Evolutionary conservation across 2,888 invertebrate genomes (phyloP).

Genomic region (Melikaiella ostensackeni): DNA sequence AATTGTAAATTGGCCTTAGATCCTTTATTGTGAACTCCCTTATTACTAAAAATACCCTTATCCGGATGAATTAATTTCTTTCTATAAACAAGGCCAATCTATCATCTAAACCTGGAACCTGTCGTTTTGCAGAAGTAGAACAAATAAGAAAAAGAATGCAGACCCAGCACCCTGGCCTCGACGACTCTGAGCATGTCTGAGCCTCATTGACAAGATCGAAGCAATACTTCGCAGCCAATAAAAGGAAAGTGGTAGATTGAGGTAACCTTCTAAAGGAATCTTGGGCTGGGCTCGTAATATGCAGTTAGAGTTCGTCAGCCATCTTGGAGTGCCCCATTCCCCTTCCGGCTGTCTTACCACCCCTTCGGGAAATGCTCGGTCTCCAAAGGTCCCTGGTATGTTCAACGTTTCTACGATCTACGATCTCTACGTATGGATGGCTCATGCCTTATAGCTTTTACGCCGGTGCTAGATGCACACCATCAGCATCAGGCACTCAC

Average conservation of each 20-base stretch:
- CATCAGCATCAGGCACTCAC: conserved; percentile 43
- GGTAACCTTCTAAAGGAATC: conserved; percentile 37
- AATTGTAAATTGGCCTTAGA: too few relatives aligned
- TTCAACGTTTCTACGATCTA: conserved; percentile 23
- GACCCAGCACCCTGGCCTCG: background rate
- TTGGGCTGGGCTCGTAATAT: conserved; percentile 35
- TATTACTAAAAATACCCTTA: background rate
- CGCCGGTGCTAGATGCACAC: background rate
- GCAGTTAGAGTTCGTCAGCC: conserved; percentile 34
- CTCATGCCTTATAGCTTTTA: conserved; percentile 4
- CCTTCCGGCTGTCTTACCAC: conserved; percentile 37
- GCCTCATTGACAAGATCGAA: conserved; percentile 26
- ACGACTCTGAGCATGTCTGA: conserved; percentile 2
- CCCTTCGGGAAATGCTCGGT: conserved; percentile 17
- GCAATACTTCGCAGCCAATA: conserved; percentile 19
- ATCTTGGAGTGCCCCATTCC: conserved; percentile 35
- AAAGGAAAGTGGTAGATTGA: conserved; percentile 38
- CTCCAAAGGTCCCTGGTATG: background rate
- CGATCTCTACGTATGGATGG: conserved; percentile 26
- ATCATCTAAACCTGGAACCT: background rate
- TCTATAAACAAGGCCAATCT: background rate
- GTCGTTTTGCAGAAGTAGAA: conserved; percentile 5
- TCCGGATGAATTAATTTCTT: background rate
- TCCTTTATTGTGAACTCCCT: too few relatives aligned
- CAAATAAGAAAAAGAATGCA: conserved; percentile 11